Conservation (phyloP, 2,888 invertebrate species). For the Hydrotaea cyrtoneurina region DNA sequence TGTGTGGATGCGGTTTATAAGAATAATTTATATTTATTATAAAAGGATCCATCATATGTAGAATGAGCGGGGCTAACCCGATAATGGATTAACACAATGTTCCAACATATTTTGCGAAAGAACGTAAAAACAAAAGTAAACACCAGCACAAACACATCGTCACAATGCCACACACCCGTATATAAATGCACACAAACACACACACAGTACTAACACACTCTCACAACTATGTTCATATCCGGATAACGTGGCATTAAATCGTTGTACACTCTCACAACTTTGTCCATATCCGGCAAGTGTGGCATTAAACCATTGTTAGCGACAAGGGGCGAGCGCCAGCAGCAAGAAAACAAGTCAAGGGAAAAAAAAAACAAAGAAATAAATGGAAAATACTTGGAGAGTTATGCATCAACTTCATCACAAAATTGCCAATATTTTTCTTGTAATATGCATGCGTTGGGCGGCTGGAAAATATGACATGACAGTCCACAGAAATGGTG, state of each 20-base stretch:
- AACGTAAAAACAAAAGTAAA: background rate
- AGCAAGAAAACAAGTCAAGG: background rate
- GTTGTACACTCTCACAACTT: constrained; percentile 14
- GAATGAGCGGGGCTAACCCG: constrained; percentile 42
- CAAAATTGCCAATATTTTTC: background rate
- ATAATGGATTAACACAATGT: constrained; percentile 55
- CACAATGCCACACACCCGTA: background rate
- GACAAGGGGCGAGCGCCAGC: background rate
- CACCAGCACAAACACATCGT: constrained; percentile 13
- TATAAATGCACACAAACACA: background rate
- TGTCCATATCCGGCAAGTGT: constrained; percentile 18
- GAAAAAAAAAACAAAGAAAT: background rate
- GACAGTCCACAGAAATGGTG: too few relatives aligned
- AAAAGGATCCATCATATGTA: constrained; percentile 40
- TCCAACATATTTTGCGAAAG: constrained; percentile 32
- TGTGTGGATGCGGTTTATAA: background rate
- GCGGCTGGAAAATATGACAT: background rate
- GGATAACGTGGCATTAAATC: background rate
- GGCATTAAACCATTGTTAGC: constrained; percentile 44
- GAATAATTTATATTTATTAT: constrained; percentile 50
- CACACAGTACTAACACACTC: background rate
- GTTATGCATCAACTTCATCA: background rate
- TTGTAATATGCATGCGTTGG: background rate
- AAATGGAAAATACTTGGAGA: background rate
- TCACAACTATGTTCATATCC: background rate